Percentiles rank a stretch among this genome's conserved stretches.
phyloP scores from a whole-genome alignment of 2,797 vertebrate species.

The Alca torda region DNA sequence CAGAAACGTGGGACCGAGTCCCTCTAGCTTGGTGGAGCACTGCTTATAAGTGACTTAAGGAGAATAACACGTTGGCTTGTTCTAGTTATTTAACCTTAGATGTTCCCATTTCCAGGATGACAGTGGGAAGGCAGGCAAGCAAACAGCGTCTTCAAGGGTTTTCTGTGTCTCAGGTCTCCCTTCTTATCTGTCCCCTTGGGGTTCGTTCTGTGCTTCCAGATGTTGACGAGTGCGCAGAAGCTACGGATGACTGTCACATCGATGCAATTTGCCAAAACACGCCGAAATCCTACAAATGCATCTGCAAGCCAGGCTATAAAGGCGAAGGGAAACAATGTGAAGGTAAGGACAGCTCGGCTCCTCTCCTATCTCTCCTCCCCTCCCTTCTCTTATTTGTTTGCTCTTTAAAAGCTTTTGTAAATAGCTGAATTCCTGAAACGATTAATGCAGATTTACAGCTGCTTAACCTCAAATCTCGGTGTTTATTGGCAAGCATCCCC shows the following conservation, averaged over 20 bases:
- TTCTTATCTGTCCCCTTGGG: not conserved
- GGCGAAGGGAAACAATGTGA: slow-evolving; percentile 93
- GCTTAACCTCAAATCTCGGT: slow-evolving; percentile 43
- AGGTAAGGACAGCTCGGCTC: slow-evolving; percentile 77
- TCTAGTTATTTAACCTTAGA: not conserved
- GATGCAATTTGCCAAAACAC: slow-evolving; percentile 97
- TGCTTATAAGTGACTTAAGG: not conserved
- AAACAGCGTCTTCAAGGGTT: not conserved
- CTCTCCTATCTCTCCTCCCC: not conserved
- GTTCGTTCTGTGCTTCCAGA: slow-evolving; percentile 75
- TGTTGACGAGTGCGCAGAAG: slow-evolving; percentile 90
- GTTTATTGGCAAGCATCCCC: slow-evolving; percentile 46
- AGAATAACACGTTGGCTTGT: not conserved
- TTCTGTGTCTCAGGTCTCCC: not conserved
- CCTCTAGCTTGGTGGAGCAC: not conserved
- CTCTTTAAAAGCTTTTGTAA: slow-evolving; percentile 69
- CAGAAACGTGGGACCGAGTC: not conserved
- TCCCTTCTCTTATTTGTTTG: slow-evolving; percentile 58
- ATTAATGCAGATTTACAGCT: slow-evolving; percentile 69
- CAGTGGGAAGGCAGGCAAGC: not conserved
- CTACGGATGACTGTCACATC: slow-evolving; percentile 94
- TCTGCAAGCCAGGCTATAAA: slow-evolving; percentile 95
- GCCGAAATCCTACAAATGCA: slow-evolving; percentile 92
- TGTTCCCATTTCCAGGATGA: not conserved
- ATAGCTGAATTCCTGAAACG: slow-evolving; percentile 73